phyloP scores from a whole-genome alignment of 2,797 vertebrate genomes.

The Lepus oiostolus region DNA sequence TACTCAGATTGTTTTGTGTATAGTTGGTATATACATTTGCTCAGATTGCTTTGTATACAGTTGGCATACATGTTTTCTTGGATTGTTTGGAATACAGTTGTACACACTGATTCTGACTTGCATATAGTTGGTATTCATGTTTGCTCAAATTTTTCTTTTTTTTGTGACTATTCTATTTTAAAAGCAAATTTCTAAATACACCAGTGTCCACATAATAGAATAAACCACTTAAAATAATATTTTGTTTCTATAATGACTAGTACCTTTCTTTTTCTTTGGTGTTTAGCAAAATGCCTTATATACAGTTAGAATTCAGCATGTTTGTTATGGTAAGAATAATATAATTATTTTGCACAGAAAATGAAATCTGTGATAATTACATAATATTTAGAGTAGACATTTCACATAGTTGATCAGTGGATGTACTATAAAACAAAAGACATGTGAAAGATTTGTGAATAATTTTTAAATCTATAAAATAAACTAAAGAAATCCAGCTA shows the following conservation, averaged over 20 bases:
- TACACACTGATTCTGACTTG: no score
- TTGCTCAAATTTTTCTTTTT: no score
- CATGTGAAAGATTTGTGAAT: neutral
- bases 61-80: no score
- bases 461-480: slow-evolving; percentile 25
- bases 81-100: no score
- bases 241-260: slow-evolving; percentile 24
- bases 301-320: neutral
- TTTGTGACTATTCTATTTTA: neutral
- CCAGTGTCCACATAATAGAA: neutral
- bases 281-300: neutral
- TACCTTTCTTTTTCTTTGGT: slow-evolving; percentile 34
- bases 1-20: no score
- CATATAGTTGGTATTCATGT: no score
- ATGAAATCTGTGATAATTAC: neutral
- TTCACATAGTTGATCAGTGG: neutral
- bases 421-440: neutral
- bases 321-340: neutral
- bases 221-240: neutral
- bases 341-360: neutral
- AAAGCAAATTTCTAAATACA: slow-evolving; percentile 25
- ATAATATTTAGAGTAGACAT: neutral
- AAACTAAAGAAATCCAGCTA: neutral
- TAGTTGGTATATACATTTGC: no score
- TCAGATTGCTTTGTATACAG: no score